A percentile compares a stretch with the other conserved stretches of the same genome.
Evolutionary conservation across 53 echinoderm and acorn worm species (phyloP).

Genomic region (Patiria pectinifera): DNA sequence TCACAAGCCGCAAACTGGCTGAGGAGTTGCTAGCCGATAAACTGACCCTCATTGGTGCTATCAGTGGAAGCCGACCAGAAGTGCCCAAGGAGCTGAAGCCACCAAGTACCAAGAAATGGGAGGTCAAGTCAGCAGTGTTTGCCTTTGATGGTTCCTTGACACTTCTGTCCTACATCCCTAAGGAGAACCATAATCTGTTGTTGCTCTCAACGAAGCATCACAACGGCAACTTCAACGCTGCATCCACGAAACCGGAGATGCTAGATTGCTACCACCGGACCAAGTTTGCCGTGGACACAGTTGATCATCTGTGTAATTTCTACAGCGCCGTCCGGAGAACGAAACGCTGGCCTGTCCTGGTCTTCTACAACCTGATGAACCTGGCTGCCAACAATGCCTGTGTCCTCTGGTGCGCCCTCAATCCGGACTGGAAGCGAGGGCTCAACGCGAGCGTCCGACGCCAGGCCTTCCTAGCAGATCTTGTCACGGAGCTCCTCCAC

Average conservation of each 20-base stretch:
- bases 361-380: constrained; percentile 42
- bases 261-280: constrained; percentile 1
- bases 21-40: constrained; percentile 14
- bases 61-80: neutral
- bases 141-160: constrained; percentile 14
- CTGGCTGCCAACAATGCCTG: constrained; percentile 14
- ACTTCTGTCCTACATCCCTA: constrained; percentile 31
- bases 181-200: neutral
- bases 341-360: constrained; percentile 50
- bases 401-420: neutral
- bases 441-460: no score
- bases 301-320: constrained; percentile 8
- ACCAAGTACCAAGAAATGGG: neutral
- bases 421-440: neutral
- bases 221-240: neutral
- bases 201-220: constrained; percentile 40
- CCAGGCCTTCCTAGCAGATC: no score
- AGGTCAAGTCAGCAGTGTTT: constrained; percentile 20
- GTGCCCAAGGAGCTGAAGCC: constrained; percentile 12
- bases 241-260: constrained; percentile 12
- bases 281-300: constrained; percentile 7
- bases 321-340: neutral
- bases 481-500: no score
- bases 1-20: constrained; percentile 1
- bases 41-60: constrained; percentile 18